A percentile compares a stretch with the other conserved stretches of the same genome.
phyloP scores from a whole-genome alignment of 1,140 invertebrate species.

The Pinna nobilis region DNA sequence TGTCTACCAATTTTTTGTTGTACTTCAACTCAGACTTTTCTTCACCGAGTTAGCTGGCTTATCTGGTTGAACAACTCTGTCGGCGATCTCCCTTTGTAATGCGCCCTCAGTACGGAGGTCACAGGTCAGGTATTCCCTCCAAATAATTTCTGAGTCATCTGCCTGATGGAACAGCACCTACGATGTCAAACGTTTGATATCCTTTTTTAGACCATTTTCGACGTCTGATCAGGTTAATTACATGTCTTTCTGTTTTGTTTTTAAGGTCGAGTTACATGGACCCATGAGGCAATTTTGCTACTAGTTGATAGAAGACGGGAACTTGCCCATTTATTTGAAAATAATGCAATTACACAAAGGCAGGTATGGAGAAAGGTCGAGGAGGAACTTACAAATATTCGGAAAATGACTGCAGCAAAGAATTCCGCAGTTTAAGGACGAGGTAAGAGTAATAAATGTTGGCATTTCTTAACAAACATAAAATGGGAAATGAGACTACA shows the following conservation, averaged over 20 bases:
- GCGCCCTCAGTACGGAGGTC: conserved; percentile 8
- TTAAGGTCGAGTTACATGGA: not conserved
- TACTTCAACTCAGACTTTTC: conserved; percentile 8
- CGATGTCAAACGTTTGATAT: conserved; percentile 16
- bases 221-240: conserved; percentile 19
- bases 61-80: conserved; percentile 30
- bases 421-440: not conserved
- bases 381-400: not conserved
- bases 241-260: too few relatives aligned
- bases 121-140: conserved; percentile 24
- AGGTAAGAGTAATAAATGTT: not conserved
- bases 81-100: conserved; percentile 30
- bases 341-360: not conserved
- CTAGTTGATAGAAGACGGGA: not conserved
- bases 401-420: not conserved
- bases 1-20: not conserved
- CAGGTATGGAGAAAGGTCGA: not conserved
- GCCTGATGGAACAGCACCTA: conserved; percentile 2
- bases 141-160: conserved; percentile 21
- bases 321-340: not conserved
- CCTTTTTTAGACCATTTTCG: conserved; percentile 20
- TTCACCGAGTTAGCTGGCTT: conserved; percentile 14
- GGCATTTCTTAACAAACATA: too few relatives aligned
- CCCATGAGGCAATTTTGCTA: not conserved
- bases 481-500: too few relatives aligned